Conservation (phyloP, 2,113 vertebrate genomes). For the Marcusenius ussheri region DNA sequence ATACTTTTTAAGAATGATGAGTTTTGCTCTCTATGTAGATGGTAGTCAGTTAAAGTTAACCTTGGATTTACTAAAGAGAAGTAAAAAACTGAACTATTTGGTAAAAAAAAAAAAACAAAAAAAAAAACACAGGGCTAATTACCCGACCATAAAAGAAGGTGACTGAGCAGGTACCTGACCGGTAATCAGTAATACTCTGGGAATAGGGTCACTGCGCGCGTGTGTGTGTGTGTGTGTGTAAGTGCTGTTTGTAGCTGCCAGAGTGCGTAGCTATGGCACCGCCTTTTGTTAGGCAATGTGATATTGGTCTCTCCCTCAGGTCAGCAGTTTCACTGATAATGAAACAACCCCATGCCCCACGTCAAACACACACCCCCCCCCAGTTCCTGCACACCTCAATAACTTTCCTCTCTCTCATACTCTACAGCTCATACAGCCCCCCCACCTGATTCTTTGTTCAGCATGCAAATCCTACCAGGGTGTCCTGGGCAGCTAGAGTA, state of each 20-base stretch:
- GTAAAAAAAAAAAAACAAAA: background rate
- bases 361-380: background rate
- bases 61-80: background rate
- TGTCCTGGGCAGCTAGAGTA: conserved; percentile 32
- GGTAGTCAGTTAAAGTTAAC: background rate
- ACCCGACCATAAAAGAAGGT: background rate
- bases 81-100: background rate
- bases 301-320: background rate
- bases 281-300: background rate
- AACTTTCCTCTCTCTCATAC: background rate
- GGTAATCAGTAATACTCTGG: background rate
- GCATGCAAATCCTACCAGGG: conserved; percentile 27
- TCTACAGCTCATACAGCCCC: background rate
- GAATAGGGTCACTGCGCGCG: background rate
- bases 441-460: background rate
- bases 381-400: background rate
- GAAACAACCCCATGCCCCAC: background rate
- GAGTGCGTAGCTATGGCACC: background rate
- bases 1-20: background rate
- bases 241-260: background rate
- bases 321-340: background rate
- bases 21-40: background rate
- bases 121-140: background rate
- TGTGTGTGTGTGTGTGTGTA: background rate
- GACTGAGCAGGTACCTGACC: background rate